Conservation (phyloP, 2,888 invertebrate genomes). For the Sarcophaga carnaria region DNA sequence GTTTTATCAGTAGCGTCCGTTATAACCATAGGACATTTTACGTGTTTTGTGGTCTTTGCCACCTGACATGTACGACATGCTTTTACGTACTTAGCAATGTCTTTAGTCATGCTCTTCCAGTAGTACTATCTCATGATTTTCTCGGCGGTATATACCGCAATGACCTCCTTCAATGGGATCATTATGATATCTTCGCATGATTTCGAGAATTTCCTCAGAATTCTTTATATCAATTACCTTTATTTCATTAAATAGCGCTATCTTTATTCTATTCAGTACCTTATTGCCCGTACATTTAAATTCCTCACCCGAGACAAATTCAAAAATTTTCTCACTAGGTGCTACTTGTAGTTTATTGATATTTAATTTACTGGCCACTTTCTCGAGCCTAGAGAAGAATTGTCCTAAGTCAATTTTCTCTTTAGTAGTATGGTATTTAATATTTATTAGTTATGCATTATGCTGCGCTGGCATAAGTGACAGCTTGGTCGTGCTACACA, state of each 20-base stretch:
- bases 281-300: conserved; percentile 21
- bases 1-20: conserved; percentile 25
- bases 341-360: conserved; percentile 24
- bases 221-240: background rate
- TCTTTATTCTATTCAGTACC: background rate
- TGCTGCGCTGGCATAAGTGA: too few relatives aligned
- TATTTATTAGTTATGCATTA: too few relatives aligned
- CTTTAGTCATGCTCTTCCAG: conserved; percentile 30
- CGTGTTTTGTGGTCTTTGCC: conserved; percentile 13
- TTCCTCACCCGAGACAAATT: too few relatives aligned
- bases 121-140: conserved; percentile 54
- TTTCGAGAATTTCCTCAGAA: background rate
- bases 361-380: conserved; percentile 44
- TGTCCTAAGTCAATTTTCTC: too few relatives aligned
- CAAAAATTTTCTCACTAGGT: conserved; percentile 30
- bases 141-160: conserved; percentile 15
- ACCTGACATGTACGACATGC: conserved; percentile 36
- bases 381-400: conserved; percentile 45
- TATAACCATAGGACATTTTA: conserved; percentile 13
- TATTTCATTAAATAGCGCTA: conserved; percentile 8
- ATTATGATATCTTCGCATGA: background rate
- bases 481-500: too few relatives aligned
- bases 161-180: conserved; percentile 29
- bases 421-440: too few relatives aligned
- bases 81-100: conserved; percentile 36